Base-by-base conservation (phyloP, 2,888 invertebrate genomes). In the Latrodectus hesperus region DNA sequence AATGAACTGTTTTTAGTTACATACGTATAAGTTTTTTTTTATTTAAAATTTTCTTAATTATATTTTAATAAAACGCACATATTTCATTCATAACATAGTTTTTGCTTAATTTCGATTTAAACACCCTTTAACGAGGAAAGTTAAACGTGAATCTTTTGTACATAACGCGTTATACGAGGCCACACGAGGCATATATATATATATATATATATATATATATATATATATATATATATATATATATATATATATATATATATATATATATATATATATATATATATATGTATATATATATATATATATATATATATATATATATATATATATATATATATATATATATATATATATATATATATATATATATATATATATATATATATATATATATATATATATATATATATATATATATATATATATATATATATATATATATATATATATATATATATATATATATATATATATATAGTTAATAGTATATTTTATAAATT, bases 261-360 rank as follows among this genome's bases (percentile, higher is more conserved):
- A 55, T 55, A 55, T 55, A 55, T 55, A 55, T 55, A 55, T 55
- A 55, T 55, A 55, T 55, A 55, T 55, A 55, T 55, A 55, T 55
- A 55, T 55, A 55, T 55, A 55, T 55, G 14, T 55, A 55, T 55
- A 55, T 55, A 55, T 55, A 55, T 55, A 55, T 55, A 55, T 55
- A 55, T 55, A 55, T 55, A 55, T 55, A 55, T 55, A 55, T 55
- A 55, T 55, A 53, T 53, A 68, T 22, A 68, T 68, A 68, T 22
- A 68, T 68, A 68, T 22, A 68, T 68, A 68, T 22, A 68, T 68
- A 68, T 22, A 68, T 68, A 68, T 22, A 68, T 68, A 68, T 22
- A 68, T 68, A 68, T 22, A 68, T 68, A 68, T 22, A 68, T 68
- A 68, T 22, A 68, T 68, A 68, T 22, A 68, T 68, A 68, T 22